These are phyloP conservation scores for Micrastur ruficollis DNA, from an alignment of 2,797 vertebrate species.

Conservation along the genomic window DNA sequence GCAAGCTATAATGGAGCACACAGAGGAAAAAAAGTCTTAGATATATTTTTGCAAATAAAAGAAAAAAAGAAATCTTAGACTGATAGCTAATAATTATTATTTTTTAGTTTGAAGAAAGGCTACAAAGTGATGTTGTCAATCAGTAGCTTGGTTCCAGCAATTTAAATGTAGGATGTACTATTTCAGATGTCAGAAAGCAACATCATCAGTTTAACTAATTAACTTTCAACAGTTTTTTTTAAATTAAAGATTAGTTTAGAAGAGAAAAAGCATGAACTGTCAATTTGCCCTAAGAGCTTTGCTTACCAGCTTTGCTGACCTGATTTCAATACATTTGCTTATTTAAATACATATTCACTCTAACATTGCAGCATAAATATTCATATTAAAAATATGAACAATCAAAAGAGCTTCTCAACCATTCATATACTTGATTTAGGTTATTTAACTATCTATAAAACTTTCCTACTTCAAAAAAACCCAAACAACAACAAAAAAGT, in stretches of 20 bases:
- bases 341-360: neutral
- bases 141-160: slow-evolving; percentile 34
- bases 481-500: neutral
- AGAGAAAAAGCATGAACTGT: slow-evolving; percentile 1
- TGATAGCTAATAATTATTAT: neutral
- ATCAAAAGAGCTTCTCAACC: neutral
- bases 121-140: neutral
- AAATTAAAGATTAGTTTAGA: slow-evolving; percentile 5
- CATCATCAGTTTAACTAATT: slow-evolving; percentile 34
- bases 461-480: neutral
- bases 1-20: slow-evolving; percentile 80
- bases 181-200: neutral
- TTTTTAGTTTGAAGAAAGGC: slow-evolving; percentile 7
- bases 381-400: neutral
- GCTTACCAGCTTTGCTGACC: slow-evolving; percentile 23
- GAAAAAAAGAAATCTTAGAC: neutral
- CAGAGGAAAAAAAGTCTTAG: neutral
- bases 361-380: neutral
- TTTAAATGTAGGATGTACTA: neutral
- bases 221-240: neutral
- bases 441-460: neutral
- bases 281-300: neutral
- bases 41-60: neutral
- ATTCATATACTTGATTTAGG: neutral
- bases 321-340: slow-evolving; percentile 6